These are phyloP conservation scores for Drosophila meridionalis DNA, from an alignment of 2,888 invertebrate genomes.

Conservation along the genomic window DNA sequence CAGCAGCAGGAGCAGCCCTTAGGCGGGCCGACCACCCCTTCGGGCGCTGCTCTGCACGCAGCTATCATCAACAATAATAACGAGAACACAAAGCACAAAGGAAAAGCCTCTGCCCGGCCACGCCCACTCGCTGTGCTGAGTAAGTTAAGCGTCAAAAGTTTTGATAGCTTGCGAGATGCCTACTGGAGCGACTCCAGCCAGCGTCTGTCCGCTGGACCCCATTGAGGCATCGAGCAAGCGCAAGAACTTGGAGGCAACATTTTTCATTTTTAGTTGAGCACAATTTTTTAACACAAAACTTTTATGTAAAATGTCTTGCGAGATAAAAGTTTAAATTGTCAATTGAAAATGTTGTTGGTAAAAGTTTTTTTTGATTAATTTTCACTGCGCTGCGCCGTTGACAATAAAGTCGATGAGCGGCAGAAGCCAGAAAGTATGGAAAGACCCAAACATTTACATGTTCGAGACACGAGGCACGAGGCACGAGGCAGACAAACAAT, in stretches of 20 bases:
- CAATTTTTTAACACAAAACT: conserved; percentile 76
- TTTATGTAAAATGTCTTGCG: conserved; percentile 81
- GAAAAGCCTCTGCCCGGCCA: conserved; percentile 32
- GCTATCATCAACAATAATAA: conserved; percentile 61
- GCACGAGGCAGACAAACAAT: conserved; percentile 73
- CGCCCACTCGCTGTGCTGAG: conserved; percentile 24
- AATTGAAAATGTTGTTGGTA: conserved; percentile 84
- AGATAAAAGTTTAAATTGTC: conserved; percentile 84
- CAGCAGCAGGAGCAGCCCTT: conserved; percentile 12
- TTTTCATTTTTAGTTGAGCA: conserved; percentile 77
- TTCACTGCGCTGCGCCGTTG: conserved; percentile 73
- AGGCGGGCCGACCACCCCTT: conserved; percentile 34
- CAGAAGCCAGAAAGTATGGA: conserved; percentile 43
- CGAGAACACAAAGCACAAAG: conserved; percentile 48
- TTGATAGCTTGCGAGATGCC: conserved; percentile 78
- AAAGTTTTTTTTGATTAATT: conserved; percentile 84
- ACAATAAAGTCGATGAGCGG: conserved; percentile 62
- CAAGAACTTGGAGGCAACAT: conserved; percentile 36
- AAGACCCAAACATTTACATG: conserved; percentile 58
- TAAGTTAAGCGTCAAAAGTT: conserved; percentile 75
- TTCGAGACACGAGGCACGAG: conserved; percentile 30
- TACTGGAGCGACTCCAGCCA: conserved; percentile 55
- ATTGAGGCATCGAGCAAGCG: conserved; percentile 11
- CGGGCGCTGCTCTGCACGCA: conserved; percentile 50
- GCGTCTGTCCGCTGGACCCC: conserved; percentile 12